Evolutionary conservation across 2,113 vertebrate species (phyloP).

Genomic region (Spermophilus dauricus): DNA sequence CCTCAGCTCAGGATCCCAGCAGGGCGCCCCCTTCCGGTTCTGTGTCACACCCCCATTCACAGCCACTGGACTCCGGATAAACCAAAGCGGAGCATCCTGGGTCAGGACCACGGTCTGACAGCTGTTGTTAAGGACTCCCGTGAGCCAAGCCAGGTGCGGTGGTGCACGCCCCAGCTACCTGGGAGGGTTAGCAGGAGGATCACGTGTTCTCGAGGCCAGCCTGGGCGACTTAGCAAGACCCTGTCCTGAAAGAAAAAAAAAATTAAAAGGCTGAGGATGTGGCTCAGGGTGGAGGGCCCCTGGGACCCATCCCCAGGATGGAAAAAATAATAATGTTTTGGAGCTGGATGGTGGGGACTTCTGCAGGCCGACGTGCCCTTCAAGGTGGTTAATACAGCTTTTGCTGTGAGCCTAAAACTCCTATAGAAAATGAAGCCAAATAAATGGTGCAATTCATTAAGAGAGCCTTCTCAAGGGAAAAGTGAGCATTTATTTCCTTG

Average conservation of each 20-base stretch:
- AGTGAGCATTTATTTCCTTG: not conserved
- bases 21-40: fast-evolving
- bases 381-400: not conserved
- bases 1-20: not conserved
- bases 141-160: not conserved
- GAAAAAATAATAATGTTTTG: too few relatives aligned
- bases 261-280: too few relatives aligned
- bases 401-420: not conserved
- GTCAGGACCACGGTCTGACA: not conserved
- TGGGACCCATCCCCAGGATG: not conserved
- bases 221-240: not conserved
- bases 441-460: not conserved
- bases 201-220: not conserved
- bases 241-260: not conserved
- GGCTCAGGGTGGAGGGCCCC: too few relatives aligned
- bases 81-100: not conserved
- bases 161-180: not conserved
- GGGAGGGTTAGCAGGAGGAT: not conserved
- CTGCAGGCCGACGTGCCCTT: too few relatives aligned
- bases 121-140: not conserved
- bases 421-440: not conserved
- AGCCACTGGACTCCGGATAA: fast-evolving
- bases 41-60: fast-evolving
- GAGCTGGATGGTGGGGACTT: too few relatives aligned
- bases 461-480: not conserved